A percentile compares a stretch with the other conserved stretches of the same genome.
These are phyloP conservation scores for Dione juno DNA, from an alignment of 2,888 invertebrate genomes.

Conservation along the genomic window DNA sequence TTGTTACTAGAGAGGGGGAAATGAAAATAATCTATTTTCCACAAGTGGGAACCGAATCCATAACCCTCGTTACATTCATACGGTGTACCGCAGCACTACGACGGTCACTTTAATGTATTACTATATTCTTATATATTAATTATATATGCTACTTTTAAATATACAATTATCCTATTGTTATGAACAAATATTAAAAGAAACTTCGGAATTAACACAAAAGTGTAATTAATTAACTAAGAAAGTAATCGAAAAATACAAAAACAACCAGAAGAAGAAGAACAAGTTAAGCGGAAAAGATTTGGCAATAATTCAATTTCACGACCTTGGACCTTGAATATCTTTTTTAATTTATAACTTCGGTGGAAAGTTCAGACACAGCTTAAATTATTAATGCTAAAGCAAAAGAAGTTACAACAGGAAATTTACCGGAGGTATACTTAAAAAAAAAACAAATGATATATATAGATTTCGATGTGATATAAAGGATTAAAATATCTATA, in stretches of 20 bases:
- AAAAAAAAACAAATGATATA: too few relatives aligned
- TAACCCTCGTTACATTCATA: too few relatives aligned
- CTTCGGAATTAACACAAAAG: conserved; percentile 3
- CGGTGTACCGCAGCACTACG: too few relatives aligned
- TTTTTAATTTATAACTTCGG: not conserved
- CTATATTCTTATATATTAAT: too few relatives aligned
- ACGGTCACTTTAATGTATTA: too few relatives aligned
- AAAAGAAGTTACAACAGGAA: not conserved
- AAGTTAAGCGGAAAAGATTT: conserved; percentile 5
- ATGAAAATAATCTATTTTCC: too few relatives aligned
- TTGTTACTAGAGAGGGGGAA: too few relatives aligned
- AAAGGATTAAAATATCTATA: too few relatives aligned
- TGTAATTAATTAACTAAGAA: not conserved
- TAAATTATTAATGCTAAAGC: conserved; percentile 16
- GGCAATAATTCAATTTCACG: conserved; percentile 1
- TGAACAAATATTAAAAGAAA: not conserved
- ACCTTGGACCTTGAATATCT: conserved; percentile 13
- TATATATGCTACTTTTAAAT: too few relatives aligned
- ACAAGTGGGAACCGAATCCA: too few relatives aligned
- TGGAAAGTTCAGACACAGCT: conserved; percentile 16
- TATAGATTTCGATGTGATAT: too few relatives aligned
- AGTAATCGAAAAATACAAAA: not conserved
- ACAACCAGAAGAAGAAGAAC: not conserved
- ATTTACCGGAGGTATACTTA: too few relatives aligned
- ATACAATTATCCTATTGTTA: not conserved